phyloP scores from a whole-genome alignment of 2,797 vertebrate genomes.

The Manis javanica region DNA sequence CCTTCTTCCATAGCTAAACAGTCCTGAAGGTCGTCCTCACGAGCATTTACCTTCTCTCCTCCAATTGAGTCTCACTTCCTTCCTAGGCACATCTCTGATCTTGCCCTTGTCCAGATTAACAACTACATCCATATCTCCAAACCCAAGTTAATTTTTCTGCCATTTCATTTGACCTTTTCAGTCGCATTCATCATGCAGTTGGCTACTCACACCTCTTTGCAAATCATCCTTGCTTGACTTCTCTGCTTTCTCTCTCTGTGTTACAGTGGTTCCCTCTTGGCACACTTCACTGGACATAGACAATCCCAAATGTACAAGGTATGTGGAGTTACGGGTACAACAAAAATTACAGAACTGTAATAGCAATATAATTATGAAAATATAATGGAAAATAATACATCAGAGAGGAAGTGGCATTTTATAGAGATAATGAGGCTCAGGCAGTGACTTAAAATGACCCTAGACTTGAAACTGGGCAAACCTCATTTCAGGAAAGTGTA shows the following conservation, averaged over 20 bases:
- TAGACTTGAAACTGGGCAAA: not conserved
- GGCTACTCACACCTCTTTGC: not conserved
- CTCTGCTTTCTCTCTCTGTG: not conserved
- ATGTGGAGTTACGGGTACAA: not conserved
- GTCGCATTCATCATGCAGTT: not conserved
- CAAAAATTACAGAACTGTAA: not conserved
- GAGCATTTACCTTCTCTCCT: not conserved
- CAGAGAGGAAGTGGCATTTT: not conserved
- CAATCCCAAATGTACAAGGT: not conserved
- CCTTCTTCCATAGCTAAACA: not conserved
- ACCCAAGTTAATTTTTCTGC: not conserved
- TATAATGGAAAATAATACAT: not conserved
- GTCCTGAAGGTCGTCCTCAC: not conserved
- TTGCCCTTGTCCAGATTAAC: not conserved
- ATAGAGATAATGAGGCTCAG: not conserved
- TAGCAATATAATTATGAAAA: too few species aligned
- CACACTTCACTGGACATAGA: not conserved
- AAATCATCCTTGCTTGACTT: not conserved
- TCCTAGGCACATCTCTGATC: not conserved
- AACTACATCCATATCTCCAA: not conserved
- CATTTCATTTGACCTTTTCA: not conserved
- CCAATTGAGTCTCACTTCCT: not conserved
- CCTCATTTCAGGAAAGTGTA: not conserved
- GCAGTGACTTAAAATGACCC: not conserved
- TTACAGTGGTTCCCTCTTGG: not conserved